Evolutionary conservation across 1,140 invertebrate genomes (phyloP).

Genomic region (Sinonovacula constricta): DNA sequence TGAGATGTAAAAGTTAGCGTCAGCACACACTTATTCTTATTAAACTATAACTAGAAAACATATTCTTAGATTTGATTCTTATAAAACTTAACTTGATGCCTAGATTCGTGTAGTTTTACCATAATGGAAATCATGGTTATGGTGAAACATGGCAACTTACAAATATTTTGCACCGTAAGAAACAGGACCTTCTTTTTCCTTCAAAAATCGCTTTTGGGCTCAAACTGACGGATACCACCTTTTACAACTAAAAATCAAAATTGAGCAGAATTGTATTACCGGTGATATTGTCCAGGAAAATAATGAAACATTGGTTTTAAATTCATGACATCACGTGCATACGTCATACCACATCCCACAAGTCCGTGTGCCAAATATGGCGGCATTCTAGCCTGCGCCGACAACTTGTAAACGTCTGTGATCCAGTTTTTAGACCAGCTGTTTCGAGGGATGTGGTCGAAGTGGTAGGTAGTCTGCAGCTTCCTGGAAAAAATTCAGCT

Average conservation of each 20-base stretch:
- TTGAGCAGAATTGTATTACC: background rate
- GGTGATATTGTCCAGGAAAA: background rate
- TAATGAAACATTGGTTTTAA: background rate
- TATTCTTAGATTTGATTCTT: too few relatives aligned
- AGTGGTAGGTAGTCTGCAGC: slow-evolving; percentile 5
- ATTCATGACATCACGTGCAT: slow-evolving; percentile 24
- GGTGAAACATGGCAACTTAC: too few relatives aligned
- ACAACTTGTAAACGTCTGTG: slow-evolving; percentile 11
- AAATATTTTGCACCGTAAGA: background rate
- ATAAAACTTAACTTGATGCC: too few relatives aligned
- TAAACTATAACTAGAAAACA: too few relatives aligned
- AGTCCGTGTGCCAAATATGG: slow-evolving; percentile 33
- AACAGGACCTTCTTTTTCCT: background rate
- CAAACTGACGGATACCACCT: too few relatives aligned
- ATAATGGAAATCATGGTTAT: too few relatives aligned
- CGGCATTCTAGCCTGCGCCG: background rate
- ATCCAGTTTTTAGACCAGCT: slow-evolving; percentile 27
- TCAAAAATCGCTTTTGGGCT: background rate
- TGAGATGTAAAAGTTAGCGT: too few relatives aligned
- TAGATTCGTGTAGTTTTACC: too few relatives aligned
- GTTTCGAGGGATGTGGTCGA: background rate
- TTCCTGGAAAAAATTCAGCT: slow-evolving; percentile 13
- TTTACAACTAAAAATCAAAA: background rate
- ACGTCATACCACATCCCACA: slow-evolving; percentile 36
- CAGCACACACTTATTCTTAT: too few relatives aligned